Evolutionary conservation across 2,797 vertebrate species (phyloP), one percentile per base, ranked within the genome.

Genomic region (Acanthiza pusilla): DNA sequence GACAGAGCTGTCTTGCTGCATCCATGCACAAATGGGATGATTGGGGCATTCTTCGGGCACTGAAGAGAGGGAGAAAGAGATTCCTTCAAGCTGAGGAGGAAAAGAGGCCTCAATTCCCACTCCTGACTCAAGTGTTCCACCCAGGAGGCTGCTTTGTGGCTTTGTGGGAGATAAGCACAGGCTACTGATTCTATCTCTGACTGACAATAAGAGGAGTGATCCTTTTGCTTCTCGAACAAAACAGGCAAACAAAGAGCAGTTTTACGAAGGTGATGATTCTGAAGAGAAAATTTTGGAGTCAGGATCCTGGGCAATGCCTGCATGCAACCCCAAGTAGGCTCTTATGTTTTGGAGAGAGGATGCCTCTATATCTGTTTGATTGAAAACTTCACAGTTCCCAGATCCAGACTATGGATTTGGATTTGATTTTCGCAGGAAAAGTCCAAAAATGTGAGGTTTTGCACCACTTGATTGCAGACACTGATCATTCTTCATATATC

Each of bases 1-100:
- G 60, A 23, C 54, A 65, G 78, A 83, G n/a, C 82, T 96, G 89
- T 85, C 89, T n/a, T 50, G 25, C 68, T 87, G 48, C 48, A 82
- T 92, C 77, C 84, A 1, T 22, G 55, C 71, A 7, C 74, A 92
- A 55, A 40, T 51, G 30, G 58, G 40, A 55, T 53, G 43, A 90
- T 81, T 42, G 25, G 67, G 65, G 61, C 42, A 58, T 30, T 54
- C 60, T 85, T 70, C 16, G 36, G 81, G 72, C 53, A 25, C 34
- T 77, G 71, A 7, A 57, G 26, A 79, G 47, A 42, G 48, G 54
- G 14, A 61, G 40, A 58, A 15, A 9, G 0, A 13, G 26, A 54
- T 40, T 47, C 12, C 38, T 40, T 74, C 57, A 68, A 65, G 78
- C 38, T 48, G 47, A 85, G 62, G 51, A 92, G 47, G 21, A 65